A percentile compares a stretch with the other conserved stretches of the same genome.
Conservation (phyloP, 2,888 invertebrate genomes). For the Caenorhabditis doughertyi region DNA sequence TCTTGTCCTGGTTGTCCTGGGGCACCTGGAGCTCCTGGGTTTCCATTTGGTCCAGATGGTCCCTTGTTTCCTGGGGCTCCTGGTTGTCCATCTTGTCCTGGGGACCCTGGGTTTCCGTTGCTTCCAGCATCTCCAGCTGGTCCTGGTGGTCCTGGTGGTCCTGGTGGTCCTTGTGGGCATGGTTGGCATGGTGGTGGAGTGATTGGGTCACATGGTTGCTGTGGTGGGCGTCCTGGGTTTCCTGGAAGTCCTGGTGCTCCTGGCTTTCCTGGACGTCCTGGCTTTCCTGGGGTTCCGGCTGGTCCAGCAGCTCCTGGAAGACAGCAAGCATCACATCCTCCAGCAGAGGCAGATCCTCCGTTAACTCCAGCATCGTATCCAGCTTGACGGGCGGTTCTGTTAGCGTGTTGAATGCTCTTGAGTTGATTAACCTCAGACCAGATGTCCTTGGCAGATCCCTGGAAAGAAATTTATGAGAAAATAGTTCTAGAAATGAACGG, state of each 20-base stretch:
- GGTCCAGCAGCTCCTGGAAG: conserved; percentile 75
- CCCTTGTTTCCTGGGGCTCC: conserved; percentile 75
- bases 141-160: conserved; percentile 76
- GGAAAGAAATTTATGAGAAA: conserved; percentile 10
- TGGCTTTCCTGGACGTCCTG: conserved; percentile 74
- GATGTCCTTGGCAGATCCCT: conserved; percentile 72
- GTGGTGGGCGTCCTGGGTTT: conserved; percentile 77
- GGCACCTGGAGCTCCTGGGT: conserved; percentile 76
- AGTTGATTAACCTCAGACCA: conserved; percentile 71
- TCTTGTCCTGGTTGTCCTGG: conserved; percentile 79
- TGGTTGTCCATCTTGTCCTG: conserved; percentile 70
- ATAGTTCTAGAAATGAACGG: neutral
- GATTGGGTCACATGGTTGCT: conserved; percentile 79
- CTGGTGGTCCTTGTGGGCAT: conserved; percentile 75
- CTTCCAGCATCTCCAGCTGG: conserved; percentile 71
- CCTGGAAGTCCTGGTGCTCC: conserved; percentile 75
- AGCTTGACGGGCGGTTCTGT: conserved; percentile 76
- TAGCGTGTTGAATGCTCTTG: conserved; percentile 69
- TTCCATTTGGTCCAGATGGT: conserved; percentile 74
- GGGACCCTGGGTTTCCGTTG: conserved; percentile 72
- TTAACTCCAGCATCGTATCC: conserved; percentile 70
- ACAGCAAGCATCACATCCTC: conserved; percentile 79
- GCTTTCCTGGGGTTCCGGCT: conserved; percentile 73
- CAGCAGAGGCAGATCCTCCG: conserved; percentile 64
- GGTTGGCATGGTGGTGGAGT: conserved; percentile 79